Evolutionary conservation across 1,140 invertebrate species (phyloP).

Genomic region (Asobara japonica): DNA sequence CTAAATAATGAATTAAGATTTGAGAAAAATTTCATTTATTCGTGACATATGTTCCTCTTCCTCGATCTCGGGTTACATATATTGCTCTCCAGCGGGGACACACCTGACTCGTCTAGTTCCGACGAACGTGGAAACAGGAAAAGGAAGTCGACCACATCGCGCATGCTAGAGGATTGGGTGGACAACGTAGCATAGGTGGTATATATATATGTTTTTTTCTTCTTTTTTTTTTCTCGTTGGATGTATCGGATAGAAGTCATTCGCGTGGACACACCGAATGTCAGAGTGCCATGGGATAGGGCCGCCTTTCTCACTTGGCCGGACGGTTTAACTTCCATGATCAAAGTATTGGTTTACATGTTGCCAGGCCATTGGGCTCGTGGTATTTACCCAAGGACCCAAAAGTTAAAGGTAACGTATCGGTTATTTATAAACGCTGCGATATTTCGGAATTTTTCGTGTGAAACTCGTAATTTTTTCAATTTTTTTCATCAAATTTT

Average conservation of each 20-base stretch:
- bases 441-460: too few species aligned
- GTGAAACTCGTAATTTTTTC: too few species aligned
- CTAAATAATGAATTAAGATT: neutral
- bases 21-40: neutral
- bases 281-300: neutral
- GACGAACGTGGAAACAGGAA: conserved; percentile 51
- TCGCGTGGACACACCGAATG: conserved; percentile 19
- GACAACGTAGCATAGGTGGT: conserved; percentile 5
- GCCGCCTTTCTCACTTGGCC: conserved; percentile 8
- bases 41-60: neutral
- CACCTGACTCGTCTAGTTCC: conserved; percentile 55
- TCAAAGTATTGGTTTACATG: conserved; percentile 54
- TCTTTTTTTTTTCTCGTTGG: conserved; percentile 1
- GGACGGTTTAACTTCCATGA: conserved; percentile 29
- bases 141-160: conserved; percentile 56
- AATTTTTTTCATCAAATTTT: too few species aligned
- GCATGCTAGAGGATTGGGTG: conserved; percentile 35
- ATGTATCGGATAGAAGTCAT: conserved; percentile 28
- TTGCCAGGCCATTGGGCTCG: conserved; percentile 51
- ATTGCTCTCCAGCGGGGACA: neutral
- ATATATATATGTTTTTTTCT: neutral
- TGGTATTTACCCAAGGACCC: conserved; percentile 50
- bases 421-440: too few species aligned
- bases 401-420: too few species aligned
- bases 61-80: neutral